phyloP scores from a whole-genome alignment of 2,113 vertebrate genomes.

The Rutilus rutilus region DNA sequence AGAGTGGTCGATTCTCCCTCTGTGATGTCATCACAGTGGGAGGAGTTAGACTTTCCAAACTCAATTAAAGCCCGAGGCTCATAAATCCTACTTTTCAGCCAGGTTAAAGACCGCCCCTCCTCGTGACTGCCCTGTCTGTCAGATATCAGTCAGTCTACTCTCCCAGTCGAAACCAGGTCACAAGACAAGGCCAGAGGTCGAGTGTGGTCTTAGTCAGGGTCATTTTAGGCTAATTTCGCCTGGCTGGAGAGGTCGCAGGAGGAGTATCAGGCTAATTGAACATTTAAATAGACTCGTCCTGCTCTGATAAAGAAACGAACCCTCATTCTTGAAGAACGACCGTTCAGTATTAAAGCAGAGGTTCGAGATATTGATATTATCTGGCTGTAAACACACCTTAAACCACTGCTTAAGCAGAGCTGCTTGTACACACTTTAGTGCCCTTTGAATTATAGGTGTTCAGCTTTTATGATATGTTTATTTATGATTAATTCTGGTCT shows the following conservation, averaged over 20 bases:
- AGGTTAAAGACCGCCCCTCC: conserved; percentile 69
- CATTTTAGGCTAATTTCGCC: conserved; percentile 76
- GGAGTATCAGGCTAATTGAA: conserved; percentile 69
- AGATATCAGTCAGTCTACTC: conserved; percentile 81
- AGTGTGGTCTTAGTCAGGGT: conserved; percentile 80
- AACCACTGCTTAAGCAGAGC: neutral
- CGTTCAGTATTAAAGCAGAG: neutral
- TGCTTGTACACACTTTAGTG: conserved; percentile 1
- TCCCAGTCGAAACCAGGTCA: conserved; percentile 82
- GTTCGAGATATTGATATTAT: neutral
- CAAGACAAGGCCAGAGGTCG: conserved; percentile 82
- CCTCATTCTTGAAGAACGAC: neutral
- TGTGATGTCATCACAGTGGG: conserved; percentile 68
- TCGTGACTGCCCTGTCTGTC: conserved; percentile 67
- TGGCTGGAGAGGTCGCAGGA: conserved; percentile 57
- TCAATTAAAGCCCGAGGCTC: conserved; percentile 82
- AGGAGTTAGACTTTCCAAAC: conserved; percentile 67
- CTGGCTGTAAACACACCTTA: neutral
- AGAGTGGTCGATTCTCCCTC: conserved; percentile 54
- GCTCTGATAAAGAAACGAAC: conserved; percentile 52
- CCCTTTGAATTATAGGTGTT: neutral
- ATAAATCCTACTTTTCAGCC: conserved; percentile 85
- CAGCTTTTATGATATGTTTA: conserved; percentile 28
- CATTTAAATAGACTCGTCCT: conserved; percentile 64
- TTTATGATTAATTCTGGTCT: conserved; percentile 31